These are phyloP conservation scores for Tineola bisselliella DNA, from an alignment of 2,888 invertebrate species.

Conservation along the genomic window DNA sequence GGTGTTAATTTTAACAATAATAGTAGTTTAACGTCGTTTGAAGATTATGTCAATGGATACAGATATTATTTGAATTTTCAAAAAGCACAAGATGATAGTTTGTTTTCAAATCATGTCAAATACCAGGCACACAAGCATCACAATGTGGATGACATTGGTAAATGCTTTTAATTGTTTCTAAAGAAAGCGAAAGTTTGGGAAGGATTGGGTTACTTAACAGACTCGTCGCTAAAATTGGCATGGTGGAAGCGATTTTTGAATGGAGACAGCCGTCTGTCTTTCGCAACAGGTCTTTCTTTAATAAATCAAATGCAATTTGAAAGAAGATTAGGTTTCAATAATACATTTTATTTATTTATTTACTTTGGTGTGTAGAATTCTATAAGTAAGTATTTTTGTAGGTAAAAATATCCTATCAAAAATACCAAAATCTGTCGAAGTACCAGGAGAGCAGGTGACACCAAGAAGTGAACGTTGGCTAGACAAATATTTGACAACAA, in stretches of 20 bases:
- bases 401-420: constrained; percentile 52
- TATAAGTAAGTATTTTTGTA: no score
- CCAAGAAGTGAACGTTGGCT: constrained; percentile 51
- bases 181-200: no score
- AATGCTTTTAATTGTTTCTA: constrained; percentile 21
- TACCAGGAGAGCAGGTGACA: constrained; percentile 19
- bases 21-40: constrained; percentile 39
- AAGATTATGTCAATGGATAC: constrained; percentile 48
- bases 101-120: constrained; percentile 41
- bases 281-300: no score
- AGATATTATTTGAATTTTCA: constrained; percentile 49
- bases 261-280: no score
- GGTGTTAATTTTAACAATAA: constrained; percentile 23
- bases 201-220: no score
- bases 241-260: no score
- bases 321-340: no score
- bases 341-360: no score
- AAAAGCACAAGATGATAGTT: constrained; percentile 32
- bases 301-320: no score
- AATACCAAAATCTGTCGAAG: constrained; percentile 26
- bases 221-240: no score
- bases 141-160: constrained; percentile 52
- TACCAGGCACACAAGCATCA: constrained; percentile 56
- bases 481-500: constrained; percentile 45
- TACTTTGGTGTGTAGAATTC: constrained; percentile 48